Base-by-base conservation (phyloP, 2,113 vertebrate species). In the Brachirus orientalis region DNA sequence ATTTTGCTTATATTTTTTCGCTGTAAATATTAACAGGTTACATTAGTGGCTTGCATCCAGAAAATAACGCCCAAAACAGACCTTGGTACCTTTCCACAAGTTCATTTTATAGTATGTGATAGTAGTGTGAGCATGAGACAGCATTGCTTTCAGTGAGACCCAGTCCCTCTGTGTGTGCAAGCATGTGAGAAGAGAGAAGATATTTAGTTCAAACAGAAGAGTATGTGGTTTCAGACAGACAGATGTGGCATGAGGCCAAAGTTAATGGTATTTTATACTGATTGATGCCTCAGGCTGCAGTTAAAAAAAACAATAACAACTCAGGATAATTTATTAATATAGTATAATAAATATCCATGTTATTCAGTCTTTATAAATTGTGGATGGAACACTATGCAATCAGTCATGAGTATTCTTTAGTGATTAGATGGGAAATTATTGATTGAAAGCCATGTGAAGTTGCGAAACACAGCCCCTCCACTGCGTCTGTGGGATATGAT, bases 291-390 rank as follows among this genome's bases (percentile, higher is more conserved):
- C 66, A 52, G 57, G 88, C 48, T 63, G 78, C 75, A 82, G 54
- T 46, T 59, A 54, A 71, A 75, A 80, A 48, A 43, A 83, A 85
- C 87, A 81, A 43, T 80, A 76, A 81, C 63, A 64, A 63, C 63
- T 57, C 55, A 68, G 72, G 68, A 75, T 88, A 83, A 87, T 87
- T 85, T 77, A 79, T 87, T 87, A 75, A 82, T 82, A 66, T 52
- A 50, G 68, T 35, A 77, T 81, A 69, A 88, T 88, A 87, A 87
- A 88, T 87, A 80, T 87, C 74, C 61, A 62, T 85, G 73, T 80
- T 66, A 65, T 56, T 88, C 81, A 72, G 85, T 86, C 77, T 71
- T 64, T 82, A 83, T 67, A 66, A 82, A 77, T 59, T 61, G 75
- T 35, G 48, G 62, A 80, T 72, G 61, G 72, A 63, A 77, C 80